Conservation (phyloP, 2,113 vertebrate genomes). For the Greenwoodochromis staneri region DNA sequence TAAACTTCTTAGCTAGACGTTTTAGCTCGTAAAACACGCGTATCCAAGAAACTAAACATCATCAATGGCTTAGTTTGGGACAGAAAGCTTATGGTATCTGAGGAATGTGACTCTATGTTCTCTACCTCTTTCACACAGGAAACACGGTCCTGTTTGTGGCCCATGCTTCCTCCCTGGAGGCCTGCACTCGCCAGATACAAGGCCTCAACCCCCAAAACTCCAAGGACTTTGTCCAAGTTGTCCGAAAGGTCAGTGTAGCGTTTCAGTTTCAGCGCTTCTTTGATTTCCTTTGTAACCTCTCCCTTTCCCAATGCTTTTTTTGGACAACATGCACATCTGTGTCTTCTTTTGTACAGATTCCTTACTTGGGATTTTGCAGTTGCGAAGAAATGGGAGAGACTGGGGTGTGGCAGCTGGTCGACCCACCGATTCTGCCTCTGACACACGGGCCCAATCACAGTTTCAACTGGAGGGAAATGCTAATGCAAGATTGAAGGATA, state of each 20-base stretch:
- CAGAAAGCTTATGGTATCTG: neutral
- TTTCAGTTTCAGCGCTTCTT: neutral
- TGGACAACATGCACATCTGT: neutral
- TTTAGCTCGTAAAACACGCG: neutral
- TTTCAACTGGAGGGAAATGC: conserved; percentile 97
- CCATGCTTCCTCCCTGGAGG: conserved; percentile 95
- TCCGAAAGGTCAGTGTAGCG: conserved; percentile 82
- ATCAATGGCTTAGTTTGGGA: neutral
- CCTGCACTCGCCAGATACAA: conserved; percentile 95
- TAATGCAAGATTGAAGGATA: conserved; percentile 80
- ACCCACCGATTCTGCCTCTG: conserved; percentile 93
- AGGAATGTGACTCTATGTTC: conserved; percentile 8
- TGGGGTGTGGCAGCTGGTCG: conserved; percentile 93
- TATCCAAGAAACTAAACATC: neutral
- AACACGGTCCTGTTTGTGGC: conserved; percentile 95
- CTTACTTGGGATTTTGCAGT: conserved; percentile 95
- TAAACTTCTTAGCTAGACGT: neutral
- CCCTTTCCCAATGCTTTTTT: neutral
- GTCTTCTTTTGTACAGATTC: conserved; percentile 77
- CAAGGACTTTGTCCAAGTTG: conserved; percentile 98
- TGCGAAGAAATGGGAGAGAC: conserved; percentile 94
- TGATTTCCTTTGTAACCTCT: neutral
- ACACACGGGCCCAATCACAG: conserved; percentile 96
- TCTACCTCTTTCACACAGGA: conserved; percentile 71
- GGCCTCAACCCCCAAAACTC: conserved; percentile 91